Percentiles rank a stretch among this genome's conserved stretches.
phyloP scores from a whole-genome alignment of 2,113 vertebrate species.

The Hippocampus abdominalis region DNA sequence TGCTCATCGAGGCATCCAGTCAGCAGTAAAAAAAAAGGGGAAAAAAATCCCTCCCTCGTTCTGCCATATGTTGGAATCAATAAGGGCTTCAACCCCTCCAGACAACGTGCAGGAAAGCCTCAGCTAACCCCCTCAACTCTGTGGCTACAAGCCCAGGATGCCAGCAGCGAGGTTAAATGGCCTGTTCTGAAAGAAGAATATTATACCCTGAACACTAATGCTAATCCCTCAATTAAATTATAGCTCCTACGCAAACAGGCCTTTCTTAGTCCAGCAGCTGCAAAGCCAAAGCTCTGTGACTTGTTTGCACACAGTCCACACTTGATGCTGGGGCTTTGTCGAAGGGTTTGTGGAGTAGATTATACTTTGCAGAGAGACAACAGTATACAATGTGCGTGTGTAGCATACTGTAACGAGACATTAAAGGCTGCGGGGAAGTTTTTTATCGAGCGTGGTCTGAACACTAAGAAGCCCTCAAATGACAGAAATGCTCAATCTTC shows the following conservation, averaged over 20 bases:
- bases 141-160: conserved; percentile 59
- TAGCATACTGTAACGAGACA: conserved; percentile 49
- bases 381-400: conserved; percentile 61
- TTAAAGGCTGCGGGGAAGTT: conserved; percentile 60
- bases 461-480: conserved; percentile 48
- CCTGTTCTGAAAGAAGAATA: conserved; percentile 66
- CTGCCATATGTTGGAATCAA: conserved; percentile 74
- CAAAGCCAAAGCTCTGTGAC: conserved; percentile 47
- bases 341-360: conserved; percentile 55
- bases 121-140: conserved; percentile 58
- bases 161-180: conserved; percentile 71
- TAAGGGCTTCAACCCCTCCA: conserved; percentile 52
- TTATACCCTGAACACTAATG: conserved; percentile 62
- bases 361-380: conserved; percentile 55
- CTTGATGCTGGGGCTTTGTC: conserved; percentile 59
- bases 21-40: conserved; percentile 61
- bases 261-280: conserved; percentile 47
- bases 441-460: conserved; percentile 57
- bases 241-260: conserved; percentile 57
- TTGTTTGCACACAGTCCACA: conserved; percentile 56
- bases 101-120: conserved; percentile 50
- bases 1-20: conserved; percentile 70
- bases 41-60: conserved; percentile 56
- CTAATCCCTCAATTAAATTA: conserved; percentile 74
- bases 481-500: conserved; percentile 40